Percentiles rank a stretch among this genome's conserved stretches.
Evolutionary conservation across 2,113 vertebrate species (phyloP).

Genomic region (Pseudopodoces humilis): DNA sequence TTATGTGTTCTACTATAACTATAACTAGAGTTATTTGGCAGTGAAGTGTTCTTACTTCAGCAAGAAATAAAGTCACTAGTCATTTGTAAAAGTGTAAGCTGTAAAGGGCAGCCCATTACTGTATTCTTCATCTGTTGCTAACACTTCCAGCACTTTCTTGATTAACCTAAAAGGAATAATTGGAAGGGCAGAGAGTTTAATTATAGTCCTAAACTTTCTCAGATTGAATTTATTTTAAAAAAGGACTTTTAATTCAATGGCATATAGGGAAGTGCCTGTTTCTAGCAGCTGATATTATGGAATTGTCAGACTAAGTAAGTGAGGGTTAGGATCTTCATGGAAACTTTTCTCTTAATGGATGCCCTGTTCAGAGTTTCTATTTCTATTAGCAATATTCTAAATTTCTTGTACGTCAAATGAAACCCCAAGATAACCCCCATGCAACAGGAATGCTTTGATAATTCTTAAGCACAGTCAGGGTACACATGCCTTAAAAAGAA

Average conservation of each 20-base stretch:
- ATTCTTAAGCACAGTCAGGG: background rate
- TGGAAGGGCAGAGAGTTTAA: background rate
- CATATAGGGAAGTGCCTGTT: background rate
- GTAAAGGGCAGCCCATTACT: background rate
- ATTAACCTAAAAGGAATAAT: constrained; percentile 12
- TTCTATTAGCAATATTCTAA: background rate
- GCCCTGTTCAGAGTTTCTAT: background rate
- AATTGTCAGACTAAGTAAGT: background rate
- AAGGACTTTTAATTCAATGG: background rate
- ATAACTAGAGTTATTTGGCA: background rate
- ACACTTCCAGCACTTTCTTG: background rate
- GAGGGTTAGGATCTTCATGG: background rate
- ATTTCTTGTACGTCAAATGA: background rate
- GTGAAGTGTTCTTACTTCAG: background rate
- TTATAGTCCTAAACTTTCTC: background rate
- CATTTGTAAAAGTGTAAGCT: constrained; percentile 2
- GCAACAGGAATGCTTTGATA: background rate
- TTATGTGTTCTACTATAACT: background rate
- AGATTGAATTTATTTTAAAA: background rate
- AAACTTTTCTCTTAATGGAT: background rate
- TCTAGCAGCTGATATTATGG: background rate
- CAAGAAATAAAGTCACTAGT: background rate
- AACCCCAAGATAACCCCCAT: background rate
- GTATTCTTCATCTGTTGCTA: background rate
- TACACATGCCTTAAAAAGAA: background rate